A percentile compares a stretch with the other conserved stretches of the same genome.
phyloP scores from a whole-genome alignment of 2,888 invertebrate genomes.

The Aphodius sticticus region DNA sequence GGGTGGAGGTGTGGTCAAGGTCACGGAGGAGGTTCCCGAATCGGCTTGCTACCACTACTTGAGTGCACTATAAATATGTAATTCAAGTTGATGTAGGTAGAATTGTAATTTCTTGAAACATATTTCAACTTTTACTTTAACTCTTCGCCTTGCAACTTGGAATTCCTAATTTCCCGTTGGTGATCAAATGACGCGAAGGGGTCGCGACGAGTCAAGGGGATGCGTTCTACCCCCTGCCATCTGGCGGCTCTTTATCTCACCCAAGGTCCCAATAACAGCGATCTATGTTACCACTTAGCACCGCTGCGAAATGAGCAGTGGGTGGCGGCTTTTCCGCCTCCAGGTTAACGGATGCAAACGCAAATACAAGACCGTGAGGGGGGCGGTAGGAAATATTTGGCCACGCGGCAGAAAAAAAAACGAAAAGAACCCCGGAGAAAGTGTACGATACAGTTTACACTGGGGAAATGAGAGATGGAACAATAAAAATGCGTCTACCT shows the following conservation, averaged over 20 bases:
- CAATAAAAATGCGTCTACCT: neutral
- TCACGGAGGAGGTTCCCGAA: no score
- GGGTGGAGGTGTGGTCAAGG: no score
- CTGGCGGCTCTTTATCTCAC: slow-evolving; percentile 48
- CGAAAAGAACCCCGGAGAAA: neutral
- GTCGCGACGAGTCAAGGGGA: slow-evolving; percentile 9
- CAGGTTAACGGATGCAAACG: neutral
- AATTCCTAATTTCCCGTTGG: slow-evolving; percentile 4
- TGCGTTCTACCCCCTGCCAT: slow-evolving; percentile 26
- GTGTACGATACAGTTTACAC: neutral
- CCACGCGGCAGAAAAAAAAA: neutral
- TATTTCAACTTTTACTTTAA: neutral
- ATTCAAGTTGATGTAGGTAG: no score
- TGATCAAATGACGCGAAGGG: neutral
- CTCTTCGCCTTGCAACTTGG: neutral
- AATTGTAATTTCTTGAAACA: neutral
- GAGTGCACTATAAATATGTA: no score
- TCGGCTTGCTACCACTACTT: no score
- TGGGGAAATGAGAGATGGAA: neutral
- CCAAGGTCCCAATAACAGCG: slow-evolving; percentile 49
- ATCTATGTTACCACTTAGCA: slow-evolving; percentile 48
- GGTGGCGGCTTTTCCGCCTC: slow-evolving; percentile 35
- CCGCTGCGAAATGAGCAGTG: slow-evolving; percentile 43
- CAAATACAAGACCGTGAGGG: neutral
- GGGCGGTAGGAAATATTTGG: neutral